These are phyloP conservation scores for Serilophus lunatus DNA, from an alignment of 2,113 vertebrate genomes.

Conservation along the genomic window DNA sequence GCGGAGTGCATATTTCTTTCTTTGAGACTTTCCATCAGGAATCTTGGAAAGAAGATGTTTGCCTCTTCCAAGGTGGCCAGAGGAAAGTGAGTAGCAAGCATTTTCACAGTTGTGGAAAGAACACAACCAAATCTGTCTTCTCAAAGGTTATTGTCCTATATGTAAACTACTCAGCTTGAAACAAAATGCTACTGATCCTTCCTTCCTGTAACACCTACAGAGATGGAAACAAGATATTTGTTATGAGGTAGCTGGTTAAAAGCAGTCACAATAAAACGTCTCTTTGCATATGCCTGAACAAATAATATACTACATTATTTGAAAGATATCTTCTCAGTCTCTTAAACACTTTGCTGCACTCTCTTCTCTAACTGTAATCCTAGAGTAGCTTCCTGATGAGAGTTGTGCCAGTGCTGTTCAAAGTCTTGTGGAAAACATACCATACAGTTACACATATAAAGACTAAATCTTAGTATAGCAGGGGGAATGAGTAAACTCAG, in stretches of 20 bases:
- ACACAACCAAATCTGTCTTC: not conserved
- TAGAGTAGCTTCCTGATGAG: not conserved
- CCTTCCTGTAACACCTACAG: not conserved
- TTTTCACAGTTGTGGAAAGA: not conserved
- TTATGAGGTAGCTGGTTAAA: not conserved
- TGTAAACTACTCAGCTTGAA: not conserved
- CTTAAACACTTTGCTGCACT: not conserved
- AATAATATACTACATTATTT: not conserved
- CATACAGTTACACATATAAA: constrained; percentile 7
- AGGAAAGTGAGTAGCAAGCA: not conserved
- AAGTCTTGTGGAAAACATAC: not conserved
- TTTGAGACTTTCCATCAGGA: not conserved
- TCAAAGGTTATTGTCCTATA: not conserved
- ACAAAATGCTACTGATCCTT: not conserved
- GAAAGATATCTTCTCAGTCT: not conserved
- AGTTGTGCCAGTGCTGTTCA: not conserved
- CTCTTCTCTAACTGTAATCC: not conserved
- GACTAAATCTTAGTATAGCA: not conserved
- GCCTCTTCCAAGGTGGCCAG: not conserved
- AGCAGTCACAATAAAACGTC: not conserved
- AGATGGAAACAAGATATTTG: not conserved
- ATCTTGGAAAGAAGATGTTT: not conserved
- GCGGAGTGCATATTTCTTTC: rapidly evolving
- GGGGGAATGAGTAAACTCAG: constrained; percentile 36
- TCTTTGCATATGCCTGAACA: not conserved